Percentiles rank a stretch among this genome's conserved stretches.
phyloP scores from a whole-genome alignment of 2,113 vertebrate species.

The Dasyurus viverrinus region DNA sequence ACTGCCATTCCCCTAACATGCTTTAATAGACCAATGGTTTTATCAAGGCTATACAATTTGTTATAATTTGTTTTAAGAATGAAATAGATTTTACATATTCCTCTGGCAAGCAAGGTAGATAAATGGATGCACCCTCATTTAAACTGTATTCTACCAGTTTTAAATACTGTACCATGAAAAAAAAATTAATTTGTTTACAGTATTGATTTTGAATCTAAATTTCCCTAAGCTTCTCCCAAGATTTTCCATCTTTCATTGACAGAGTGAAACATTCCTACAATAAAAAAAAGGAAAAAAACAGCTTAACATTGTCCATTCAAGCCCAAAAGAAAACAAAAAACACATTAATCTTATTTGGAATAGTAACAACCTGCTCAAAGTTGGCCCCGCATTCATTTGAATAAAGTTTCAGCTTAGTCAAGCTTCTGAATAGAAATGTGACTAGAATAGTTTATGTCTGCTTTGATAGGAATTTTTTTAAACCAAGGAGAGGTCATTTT shows the following conservation, averaged over 20 bases:
- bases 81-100: background rate
- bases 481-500: background rate
- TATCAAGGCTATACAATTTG: background rate
- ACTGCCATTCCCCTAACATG: background rate
- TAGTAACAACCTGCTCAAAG: background rate
- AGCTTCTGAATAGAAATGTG: background rate
- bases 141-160: background rate
- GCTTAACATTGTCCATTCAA: background rate
- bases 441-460: background rate
- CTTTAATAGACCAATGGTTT: background rate
- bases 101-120: background rate
- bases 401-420: conserved; percentile 1
- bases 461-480: background rate
- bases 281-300: background rate
- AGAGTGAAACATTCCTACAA: background rate
- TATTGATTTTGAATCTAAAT: background rate
- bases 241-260: background rate
- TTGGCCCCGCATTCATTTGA: background rate
- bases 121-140: background rate
- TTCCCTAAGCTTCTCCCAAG: background rate
- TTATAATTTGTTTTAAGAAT: background rate
- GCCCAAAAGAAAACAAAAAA: background rate
- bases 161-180: background rate
- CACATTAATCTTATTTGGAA: background rate
- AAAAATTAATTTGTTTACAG: background rate